phyloP scores from a whole-genome alignment of 2,113 vertebrate species.

The Engystomops pustulosus region DNA sequence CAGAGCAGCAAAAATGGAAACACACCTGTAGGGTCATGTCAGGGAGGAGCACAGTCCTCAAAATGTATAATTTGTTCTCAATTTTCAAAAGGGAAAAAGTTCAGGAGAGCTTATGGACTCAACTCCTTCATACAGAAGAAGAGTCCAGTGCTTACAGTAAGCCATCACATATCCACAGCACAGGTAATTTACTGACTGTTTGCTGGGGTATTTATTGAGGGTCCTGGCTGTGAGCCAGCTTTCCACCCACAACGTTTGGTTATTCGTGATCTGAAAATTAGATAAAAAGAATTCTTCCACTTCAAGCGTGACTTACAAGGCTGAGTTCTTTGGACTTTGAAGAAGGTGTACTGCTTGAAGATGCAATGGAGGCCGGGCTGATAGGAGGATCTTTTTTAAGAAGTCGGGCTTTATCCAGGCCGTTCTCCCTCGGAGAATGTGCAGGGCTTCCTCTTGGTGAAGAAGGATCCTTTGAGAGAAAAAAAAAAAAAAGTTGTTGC shows the following conservation, averaged over 20 bases:
- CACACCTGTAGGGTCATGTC: slow-evolving; percentile 19
- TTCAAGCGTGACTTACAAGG: slow-evolving; percentile 82
- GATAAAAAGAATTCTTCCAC: background rate
- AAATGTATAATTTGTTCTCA: background rate
- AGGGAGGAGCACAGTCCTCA: background rate
- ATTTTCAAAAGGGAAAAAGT: background rate
- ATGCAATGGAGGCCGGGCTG: slow-evolving; percentile 95
- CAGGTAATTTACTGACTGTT: no score
- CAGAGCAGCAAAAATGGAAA: slow-evolving; percentile 40
- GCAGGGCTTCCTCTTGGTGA: slow-evolving; percentile 93
- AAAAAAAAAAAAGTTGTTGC: background rate
- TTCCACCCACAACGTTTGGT: no score
- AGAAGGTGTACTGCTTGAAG: slow-evolving; percentile 97
- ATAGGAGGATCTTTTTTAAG: slow-evolving; percentile 97
- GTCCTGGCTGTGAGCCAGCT: no score
- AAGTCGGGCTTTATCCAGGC: slow-evolving; percentile 93
- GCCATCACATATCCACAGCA: no score
- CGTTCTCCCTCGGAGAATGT: slow-evolving; percentile 95
- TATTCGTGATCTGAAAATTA: no score
- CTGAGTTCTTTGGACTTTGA: slow-evolving; percentile 99
- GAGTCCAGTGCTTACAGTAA: no score
- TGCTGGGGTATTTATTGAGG: no score
- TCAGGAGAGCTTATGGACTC: no score
- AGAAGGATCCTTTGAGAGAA: slow-evolving; percentile 86
- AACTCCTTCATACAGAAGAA: no score